Conservation (phyloP, 2,113 vertebrate genomes). For the Benitochromis conjunctus region DNA sequence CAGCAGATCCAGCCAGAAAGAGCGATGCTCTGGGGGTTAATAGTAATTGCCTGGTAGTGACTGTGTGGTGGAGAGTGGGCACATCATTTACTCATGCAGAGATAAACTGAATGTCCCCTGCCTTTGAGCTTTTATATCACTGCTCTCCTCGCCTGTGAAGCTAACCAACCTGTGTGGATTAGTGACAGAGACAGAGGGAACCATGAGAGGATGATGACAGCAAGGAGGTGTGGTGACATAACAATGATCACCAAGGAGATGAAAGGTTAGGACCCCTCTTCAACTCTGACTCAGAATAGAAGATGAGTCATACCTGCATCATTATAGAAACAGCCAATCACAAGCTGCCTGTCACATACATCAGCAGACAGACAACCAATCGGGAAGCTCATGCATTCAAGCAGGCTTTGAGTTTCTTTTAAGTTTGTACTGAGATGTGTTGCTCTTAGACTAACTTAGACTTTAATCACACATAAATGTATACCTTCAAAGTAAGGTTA, state of each 20-base stretch:
- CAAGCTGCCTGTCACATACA: background rate
- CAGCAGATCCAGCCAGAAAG: background rate
- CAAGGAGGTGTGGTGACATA: conserved; percentile 19
- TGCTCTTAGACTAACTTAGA: background rate
- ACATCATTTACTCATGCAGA: background rate
- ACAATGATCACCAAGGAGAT: conserved; percentile 50
- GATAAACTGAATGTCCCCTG: background rate
- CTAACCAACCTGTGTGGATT: background rate
- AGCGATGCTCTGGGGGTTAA: background rate
- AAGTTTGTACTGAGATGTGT: background rate
- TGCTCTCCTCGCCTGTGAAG: background rate
- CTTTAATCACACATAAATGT: background rate
- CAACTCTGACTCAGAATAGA: conserved; percentile 49
- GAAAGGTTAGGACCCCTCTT: conserved; percentile 47
- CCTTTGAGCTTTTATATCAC: background rate
- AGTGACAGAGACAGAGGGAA: background rate
- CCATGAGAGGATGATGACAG: background rate
- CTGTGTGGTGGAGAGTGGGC: background rate
- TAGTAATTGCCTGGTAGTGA: background rate
- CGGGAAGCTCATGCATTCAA: background rate
- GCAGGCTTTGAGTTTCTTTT: background rate
- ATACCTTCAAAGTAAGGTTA: background rate
- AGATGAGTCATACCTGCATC: conserved; percentile 59
- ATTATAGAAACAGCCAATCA: conserved; percentile 12
- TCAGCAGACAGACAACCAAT: background rate